These are phyloP conservation scores for Tribolium castaneum DNA, from an alignment of 1,140 invertebrate species.

Conservation along the genomic window DNA sequence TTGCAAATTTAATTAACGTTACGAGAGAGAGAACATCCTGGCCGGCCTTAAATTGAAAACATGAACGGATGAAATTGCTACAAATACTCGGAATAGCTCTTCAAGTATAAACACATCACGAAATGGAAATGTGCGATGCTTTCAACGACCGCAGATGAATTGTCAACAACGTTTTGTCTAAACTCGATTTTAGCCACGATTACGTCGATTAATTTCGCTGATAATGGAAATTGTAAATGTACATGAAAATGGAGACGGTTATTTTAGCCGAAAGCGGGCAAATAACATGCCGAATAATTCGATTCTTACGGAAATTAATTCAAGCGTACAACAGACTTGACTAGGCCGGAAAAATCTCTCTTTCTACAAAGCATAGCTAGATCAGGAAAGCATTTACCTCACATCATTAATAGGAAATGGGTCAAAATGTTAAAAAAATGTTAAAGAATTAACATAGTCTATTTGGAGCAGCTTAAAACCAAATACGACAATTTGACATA, in stretches of 20 bases:
- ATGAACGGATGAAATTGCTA: constrained; percentile 6
- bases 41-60: constrained; percentile 25
- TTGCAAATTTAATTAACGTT: constrained; percentile 42
- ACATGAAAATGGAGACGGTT: not conserved
- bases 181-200: constrained; percentile 3
- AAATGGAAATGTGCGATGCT: not conserved
- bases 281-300: not conserved
- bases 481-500: too few relatives aligned
- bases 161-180: constrained; percentile 3
- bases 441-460: too few relatives aligned
- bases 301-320: not conserved
- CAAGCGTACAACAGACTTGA: not conserved
- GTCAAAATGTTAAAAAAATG: too few relatives aligned
- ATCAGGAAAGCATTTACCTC: too few relatives aligned
- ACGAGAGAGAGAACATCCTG: not conserved
- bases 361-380: too few relatives aligned
- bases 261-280: not conserved
- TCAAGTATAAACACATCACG: constrained; percentile 11
- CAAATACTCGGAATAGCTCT: constrained; percentile 18
- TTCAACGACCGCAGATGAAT: constrained; percentile 8
- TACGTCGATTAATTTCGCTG: constrained; percentile 12
- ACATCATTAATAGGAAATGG: too few relatives aligned
- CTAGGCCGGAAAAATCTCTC: too few relatives aligned
- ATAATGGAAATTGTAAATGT: constrained; percentile 4
- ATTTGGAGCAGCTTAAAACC: too few relatives aligned